These are phyloP conservation scores for Chiroxiphia lanceolata DNA, from an alignment of 2,797 vertebrate genomes.

Conservation along the genomic window DNA sequence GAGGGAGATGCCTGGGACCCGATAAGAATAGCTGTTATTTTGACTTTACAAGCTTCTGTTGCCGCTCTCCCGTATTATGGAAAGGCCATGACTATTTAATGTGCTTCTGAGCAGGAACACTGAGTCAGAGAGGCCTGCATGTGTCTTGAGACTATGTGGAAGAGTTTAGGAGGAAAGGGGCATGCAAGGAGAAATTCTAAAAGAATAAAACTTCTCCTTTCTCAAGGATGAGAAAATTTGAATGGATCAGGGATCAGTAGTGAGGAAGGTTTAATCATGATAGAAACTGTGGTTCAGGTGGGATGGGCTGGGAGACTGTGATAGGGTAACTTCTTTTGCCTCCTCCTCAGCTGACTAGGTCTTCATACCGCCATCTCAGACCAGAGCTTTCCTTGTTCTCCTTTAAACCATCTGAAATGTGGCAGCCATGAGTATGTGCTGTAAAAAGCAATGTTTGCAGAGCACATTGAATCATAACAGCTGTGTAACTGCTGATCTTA, in stretches of 20 bases:
- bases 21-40: neutral
- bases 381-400: neutral
- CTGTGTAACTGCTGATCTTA: neutral
- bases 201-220: neutral
- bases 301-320: neutral
- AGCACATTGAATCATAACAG: neutral
- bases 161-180: neutral
- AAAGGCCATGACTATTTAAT: neutral
- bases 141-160: neutral
- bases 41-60: neutral
- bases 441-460: neutral
- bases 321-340: neutral
- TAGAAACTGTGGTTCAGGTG: neutral
- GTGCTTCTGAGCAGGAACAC: neutral
- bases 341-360: accelerated
- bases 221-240: neutral
- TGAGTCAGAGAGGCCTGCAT: neutral
- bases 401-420: neutral
- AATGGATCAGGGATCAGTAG: neutral
- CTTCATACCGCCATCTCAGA: neutral
- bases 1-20: neutral
- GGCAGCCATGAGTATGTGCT: neutral
- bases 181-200: neutral
- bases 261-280: neutral
- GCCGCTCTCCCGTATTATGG: neutral